Evolutionary conservation across 2,888 invertebrate species (phyloP), one percentile per base, ranked within the genome.

Genomic region (Cantharis flavilabris): DNA sequence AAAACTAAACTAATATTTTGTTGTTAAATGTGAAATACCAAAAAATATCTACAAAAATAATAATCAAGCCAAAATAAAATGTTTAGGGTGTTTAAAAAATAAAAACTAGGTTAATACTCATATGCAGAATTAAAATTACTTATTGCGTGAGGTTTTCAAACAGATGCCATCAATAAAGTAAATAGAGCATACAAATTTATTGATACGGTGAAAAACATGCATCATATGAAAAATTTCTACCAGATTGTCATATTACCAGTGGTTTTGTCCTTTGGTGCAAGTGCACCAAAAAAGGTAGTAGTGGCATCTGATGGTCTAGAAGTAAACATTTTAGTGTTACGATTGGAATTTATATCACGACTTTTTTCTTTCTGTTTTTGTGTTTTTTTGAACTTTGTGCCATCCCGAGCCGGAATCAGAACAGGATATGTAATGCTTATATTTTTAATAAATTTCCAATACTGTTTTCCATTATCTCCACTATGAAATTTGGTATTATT

Each of bases 351-450:
- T 78, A 88, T 84, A 83, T 89, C 88, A 67, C 89, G 85, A 80
- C 88, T 88, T 84, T 88, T 89, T 82, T 89, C 89, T 84, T 88
- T 88, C 77, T 88, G 85, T 83, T 88, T 89, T 82, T 87, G 88
- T 10, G 83, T 81, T 82, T 88, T 87, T 84, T 86, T 86, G 62
- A 83, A 82, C 83, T 87, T 88, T 3, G 85, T 83, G 76, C 85
- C 84, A 85, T 88, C 88, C 79, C 86, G 84, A 62, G 87, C 84
- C 3, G 91, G 91, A 81, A 91, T 91, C 84, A 91, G 89, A 79
- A 94, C 92, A 3, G 95, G 95, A 87, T 94, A 95, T 82, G 95
- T 94, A 83, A 88, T 88, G 11, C 87, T 88, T 26, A 87, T 86
- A 81, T 88, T 88, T 84, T 88, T 88, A 63, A 87, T 86, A 80